Evolutionary conservation across 2,888 invertebrate genomes (phyloP), one percentile per base, ranked within the genome.

Genomic region (Gandaritis pyraliata): DNA sequence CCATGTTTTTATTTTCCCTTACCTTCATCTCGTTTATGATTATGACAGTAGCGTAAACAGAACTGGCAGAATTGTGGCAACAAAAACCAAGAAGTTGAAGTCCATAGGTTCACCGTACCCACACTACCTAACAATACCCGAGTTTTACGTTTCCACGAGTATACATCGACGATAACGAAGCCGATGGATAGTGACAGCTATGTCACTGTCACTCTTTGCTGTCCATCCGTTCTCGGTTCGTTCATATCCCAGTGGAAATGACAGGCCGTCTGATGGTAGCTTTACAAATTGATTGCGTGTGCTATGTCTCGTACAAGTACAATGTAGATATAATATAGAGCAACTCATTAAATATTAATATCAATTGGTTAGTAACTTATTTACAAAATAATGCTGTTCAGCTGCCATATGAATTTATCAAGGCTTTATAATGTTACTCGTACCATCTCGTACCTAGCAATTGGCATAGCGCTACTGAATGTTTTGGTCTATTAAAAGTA

Each of bases 221-320:
- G 53, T 50, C 62, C 45, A 46, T 54, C 58, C 49, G 41, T 47
- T 48, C 15, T 54, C 62, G 23, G 50, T 54, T 62, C 49, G 23
- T 47, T 48, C 16, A 55, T 52, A 48, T 15, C 16, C 41, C 58
- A 45, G 43, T 58, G 60, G 29, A 60, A 39, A 33, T 50, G 60
- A 52, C 52, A 57, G n/a, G 39, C 36, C 11, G 52, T 33, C 51
- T 23, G 18, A 11, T 23, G 29, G 30, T 13, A 10, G 47, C 39
- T 56, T 51, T 51, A 61, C 51, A 52, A 53, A 61, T 53, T 52
- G 61, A 52, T 61, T 48, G 52, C 43, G 43, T 41, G 47, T 47
- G 46, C 51, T 46, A 38, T 1, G 47, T 29, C 47, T 36, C 12
- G 5, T 51, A 49, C 43, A 8, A 10, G 1, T 33, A 33, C 10